A percentile compares a stretch with the other conserved stretches of the same genome.
phyloP scores from a whole-genome alignment of 1,140 invertebrate species.

The Eciton burchellii region DNA sequence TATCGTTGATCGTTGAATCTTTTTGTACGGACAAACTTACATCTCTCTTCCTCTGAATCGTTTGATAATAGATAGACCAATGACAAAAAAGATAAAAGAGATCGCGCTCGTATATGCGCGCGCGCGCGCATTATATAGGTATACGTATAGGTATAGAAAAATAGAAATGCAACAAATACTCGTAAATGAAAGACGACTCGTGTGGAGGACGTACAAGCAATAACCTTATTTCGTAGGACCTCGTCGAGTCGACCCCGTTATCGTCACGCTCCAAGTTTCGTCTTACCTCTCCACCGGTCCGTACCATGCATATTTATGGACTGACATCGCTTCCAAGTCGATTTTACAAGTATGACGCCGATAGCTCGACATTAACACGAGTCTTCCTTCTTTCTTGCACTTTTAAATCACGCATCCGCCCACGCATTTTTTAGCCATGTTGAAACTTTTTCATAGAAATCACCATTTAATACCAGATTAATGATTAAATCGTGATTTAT shows the following conservation, averaged over 20 bases:
- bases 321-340: conserved; percentile 79
- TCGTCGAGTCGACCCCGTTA: conserved; percentile 77
- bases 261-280: conserved; percentile 75
- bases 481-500: no score
- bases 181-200: conserved; percentile 5
- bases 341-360: conserved; percentile 79
- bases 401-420: conserved; percentile 65
- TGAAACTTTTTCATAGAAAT: neutral
- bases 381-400: conserved; percentile 67
- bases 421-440: neutral
- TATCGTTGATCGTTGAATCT: no score
- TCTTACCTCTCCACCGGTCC: conserved; percentile 31
- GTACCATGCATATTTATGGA: conserved; percentile 81
- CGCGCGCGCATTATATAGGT: no score
- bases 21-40: no score
- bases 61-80: no score
- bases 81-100: no score
- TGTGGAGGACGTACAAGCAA: conserved; percentile 58
- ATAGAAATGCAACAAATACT: neutral
- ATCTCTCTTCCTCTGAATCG: no score
- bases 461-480: neutral
- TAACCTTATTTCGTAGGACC: conserved; percentile 74
- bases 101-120: no score
- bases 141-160: neutral
- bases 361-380: conserved; percentile 76